These are phyloP conservation scores for Zosterops japonicus DNA, from an alignment of 2,113 vertebrate genomes.

Conservation along the genomic window DNA sequence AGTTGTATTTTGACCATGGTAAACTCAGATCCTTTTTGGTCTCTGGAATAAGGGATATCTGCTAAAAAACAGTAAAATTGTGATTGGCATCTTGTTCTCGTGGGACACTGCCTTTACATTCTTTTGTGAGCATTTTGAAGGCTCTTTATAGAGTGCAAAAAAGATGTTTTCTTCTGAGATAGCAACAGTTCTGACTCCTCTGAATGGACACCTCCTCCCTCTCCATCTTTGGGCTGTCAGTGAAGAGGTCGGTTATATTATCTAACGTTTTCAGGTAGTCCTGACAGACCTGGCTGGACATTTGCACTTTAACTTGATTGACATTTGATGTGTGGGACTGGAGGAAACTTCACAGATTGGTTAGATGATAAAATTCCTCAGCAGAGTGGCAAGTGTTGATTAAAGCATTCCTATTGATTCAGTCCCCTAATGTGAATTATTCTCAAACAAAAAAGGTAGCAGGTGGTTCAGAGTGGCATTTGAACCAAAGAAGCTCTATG, in stretches of 20 bases:
- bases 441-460: neutral
- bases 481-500: neutral
- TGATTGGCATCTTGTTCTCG: neutral
- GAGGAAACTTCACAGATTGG: neutral
- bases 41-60: neutral
- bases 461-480: neutral
- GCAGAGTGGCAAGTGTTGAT: neutral
- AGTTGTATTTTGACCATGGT: neutral
- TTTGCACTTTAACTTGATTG: conserved; percentile 25
- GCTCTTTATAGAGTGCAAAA: neutral
- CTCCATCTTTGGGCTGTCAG: neutral
- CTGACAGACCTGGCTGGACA: conserved; percentile 1
- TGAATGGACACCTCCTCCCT: neutral
- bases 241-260: neutral
- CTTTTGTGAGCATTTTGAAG: conserved; percentile 1
- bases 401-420: conserved; percentile 24
- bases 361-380: conserved; percentile 28
- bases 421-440: neutral
- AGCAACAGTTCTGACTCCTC: neutral
- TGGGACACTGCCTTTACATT: neutral
- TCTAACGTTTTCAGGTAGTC: conserved; percentile 6
- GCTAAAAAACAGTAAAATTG: neutral
- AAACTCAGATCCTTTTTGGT: neutral
- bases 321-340: neutral
- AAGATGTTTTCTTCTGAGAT: neutral